These are phyloP conservation scores for Macropis europaea DNA, from an alignment of 2,888 invertebrate genomes.

Conservation along the genomic window DNA sequence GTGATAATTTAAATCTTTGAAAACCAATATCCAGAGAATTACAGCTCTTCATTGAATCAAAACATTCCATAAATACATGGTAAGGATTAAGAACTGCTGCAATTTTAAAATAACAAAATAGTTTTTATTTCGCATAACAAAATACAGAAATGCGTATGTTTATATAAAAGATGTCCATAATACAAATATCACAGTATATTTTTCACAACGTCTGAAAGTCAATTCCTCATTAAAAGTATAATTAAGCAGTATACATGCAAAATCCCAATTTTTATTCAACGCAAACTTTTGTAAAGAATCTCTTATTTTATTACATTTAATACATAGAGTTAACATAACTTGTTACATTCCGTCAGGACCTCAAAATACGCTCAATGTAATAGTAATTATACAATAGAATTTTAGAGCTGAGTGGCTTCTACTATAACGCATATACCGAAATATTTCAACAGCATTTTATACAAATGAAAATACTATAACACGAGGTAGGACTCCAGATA, in stretches of 20 bases:
- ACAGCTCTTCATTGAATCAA: slow-evolving; percentile 25
- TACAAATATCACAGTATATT: slow-evolving; percentile 14
- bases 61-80: slow-evolving; percentile 48
- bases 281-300: slow-evolving; percentile 16
- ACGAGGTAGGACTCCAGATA: background rate
- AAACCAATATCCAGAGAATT: slow-evolving; percentile 8
- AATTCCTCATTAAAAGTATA: slow-evolving; percentile 14
- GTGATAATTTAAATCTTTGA: slow-evolving; percentile 10
- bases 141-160: slow-evolving; percentile 1
- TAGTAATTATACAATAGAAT: slow-evolving; percentile 14
- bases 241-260: background rate
- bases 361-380: slow-evolving; percentile 42
- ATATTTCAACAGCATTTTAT: background rate
- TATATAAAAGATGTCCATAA: slow-evolving; percentile 1
- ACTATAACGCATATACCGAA: slow-evolving; percentile 32
- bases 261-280: slow-evolving; percentile 19
- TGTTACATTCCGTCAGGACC: slow-evolving; percentile 52
- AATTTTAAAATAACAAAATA: slow-evolving; percentile 22
- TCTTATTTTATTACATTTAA: slow-evolving; percentile 33
- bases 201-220: slow-evolving; percentile 21
- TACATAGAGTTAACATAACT: slow-evolving; percentile 31
- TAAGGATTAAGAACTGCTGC: slow-evolving; percentile 8
- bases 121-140: slow-evolving; percentile 22
- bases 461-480: background rate
- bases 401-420: slow-evolving; percentile 28